Evolutionary conservation across 1,140 invertebrate species (phyloP).

Genomic region (Ylistrum balloti): DNA sequence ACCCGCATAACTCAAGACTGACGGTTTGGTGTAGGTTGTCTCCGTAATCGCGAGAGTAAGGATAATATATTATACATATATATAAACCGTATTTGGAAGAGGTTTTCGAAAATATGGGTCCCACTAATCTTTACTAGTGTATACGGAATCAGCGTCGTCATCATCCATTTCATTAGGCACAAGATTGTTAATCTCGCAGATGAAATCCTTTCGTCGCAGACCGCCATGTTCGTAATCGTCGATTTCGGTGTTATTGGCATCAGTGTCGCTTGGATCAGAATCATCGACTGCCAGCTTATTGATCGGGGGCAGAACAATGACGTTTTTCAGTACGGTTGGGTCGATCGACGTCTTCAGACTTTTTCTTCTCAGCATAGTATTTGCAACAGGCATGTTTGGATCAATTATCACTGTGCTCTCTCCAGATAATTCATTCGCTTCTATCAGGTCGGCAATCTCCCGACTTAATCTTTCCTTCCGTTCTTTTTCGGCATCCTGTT

Average conservation of each 20-base stretch:
- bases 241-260: not conserved
- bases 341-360: not conserved
- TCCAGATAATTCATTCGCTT: not conserved
- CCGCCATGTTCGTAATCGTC: not conserved
- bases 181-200: not conserved
- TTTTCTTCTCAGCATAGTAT: not conserved
- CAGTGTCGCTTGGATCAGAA: not conserved
- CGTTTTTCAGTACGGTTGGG: not conserved
- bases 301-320: not conserved
- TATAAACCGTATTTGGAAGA: too few species aligned
- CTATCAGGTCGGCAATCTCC: not conserved
- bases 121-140: not conserved
- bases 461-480: not conserved
- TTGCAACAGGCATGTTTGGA: not conserved
- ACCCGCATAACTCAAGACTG: too few species aligned
- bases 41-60: too few species aligned
- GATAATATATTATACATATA: too few species aligned
- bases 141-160: not conserved
- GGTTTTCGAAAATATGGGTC: not conserved
- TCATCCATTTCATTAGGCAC: not conserved
- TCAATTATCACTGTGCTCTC: not conserved
- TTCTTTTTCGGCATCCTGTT: not conserved
- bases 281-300: not conserved
- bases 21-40: too few species aligned
- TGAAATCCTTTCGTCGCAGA: not conserved